Percentiles rank a stretch among this genome's conserved stretches.
Conservation (phyloP, 53 echinoderm and acorn worm genomes). For the Zoroaster sp. region DNA sequence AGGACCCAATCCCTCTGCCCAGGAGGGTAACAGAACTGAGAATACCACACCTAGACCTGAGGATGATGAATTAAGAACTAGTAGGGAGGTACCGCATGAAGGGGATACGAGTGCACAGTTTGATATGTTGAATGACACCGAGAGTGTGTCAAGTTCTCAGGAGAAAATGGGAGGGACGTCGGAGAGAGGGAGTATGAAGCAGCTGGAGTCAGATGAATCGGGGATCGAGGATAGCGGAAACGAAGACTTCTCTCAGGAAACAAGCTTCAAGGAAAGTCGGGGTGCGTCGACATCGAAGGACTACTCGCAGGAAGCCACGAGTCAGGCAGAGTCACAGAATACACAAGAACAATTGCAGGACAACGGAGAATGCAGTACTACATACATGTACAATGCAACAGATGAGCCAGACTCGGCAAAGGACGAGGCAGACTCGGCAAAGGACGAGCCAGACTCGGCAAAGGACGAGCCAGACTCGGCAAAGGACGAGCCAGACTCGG, state of each 20-base stretch:
- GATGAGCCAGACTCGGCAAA: neutral
- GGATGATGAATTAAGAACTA: slow-evolving; percentile 30
- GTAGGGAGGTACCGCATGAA: neutral
- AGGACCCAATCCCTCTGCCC: slow-evolving; percentile 3
- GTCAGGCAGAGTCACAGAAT: neutral
- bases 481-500: neutral
- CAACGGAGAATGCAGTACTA: neutral
- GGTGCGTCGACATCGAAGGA: neutral
- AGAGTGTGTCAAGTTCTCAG: neutral
- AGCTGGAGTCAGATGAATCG: slow-evolving; percentile 3
- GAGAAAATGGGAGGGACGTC: neutral
- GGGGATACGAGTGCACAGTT: neutral
- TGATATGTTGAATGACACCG: neutral
- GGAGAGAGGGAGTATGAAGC: neutral
- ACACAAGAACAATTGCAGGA: neutral
- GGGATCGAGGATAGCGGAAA: slow-evolving; percentile 36
- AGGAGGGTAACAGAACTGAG: neutral
- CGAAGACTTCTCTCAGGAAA: neutral
- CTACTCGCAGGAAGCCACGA: neutral
- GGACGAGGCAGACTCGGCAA: neutral
- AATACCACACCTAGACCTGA: neutral
- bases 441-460: neutral
- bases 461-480: neutral
- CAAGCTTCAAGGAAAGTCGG: neutral
- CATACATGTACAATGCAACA: neutral